Evolutionary conservation across 2,888 invertebrate species (phyloP).

Genomic region (Rosalia funebris): DNA sequence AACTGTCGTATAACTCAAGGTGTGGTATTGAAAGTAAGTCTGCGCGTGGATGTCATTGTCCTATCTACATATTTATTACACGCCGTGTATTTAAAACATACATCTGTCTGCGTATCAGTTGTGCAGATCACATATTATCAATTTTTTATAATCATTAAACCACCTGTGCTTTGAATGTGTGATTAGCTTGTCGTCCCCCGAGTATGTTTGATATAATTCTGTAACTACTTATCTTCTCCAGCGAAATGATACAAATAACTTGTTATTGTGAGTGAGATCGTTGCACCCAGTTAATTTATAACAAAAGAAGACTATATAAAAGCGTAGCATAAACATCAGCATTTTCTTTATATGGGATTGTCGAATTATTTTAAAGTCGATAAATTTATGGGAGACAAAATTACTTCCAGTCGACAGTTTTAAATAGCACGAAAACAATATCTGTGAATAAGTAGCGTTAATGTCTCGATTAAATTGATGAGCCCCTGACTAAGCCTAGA

Average conservation of each 20-base stretch:
- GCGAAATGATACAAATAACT: no score
- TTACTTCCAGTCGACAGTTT: no score
- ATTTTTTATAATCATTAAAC: conserved; percentile 38
- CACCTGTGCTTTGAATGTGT: conserved; percentile 34
- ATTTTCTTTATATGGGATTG: not conserved
- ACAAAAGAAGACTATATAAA: no score
- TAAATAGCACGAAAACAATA: no score
- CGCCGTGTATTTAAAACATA: conserved; percentile 42
- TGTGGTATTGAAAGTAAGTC: conserved; percentile 54
- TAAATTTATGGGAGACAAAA: no score
- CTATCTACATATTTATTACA: conserved; percentile 53
- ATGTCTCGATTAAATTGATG: no score
- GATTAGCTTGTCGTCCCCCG: conserved; percentile 1
- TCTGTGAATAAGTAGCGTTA: no score
- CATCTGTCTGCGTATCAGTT: conserved; percentile 38
- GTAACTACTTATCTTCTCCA: not conserved
- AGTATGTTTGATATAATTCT: not conserved
- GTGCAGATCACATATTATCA: conserved; percentile 36
- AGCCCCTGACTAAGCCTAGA: no score
- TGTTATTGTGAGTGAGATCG: no score
- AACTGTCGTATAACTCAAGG: conserved; percentile 56
- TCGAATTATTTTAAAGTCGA: not conserved
- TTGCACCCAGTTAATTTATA: no score
- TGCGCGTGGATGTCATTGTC: conserved; percentile 54
- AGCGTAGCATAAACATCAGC: no score